These are phyloP conservation scores for Cryptocephalus moraei DNA, from an alignment of 2,888 invertebrate species.

Conservation along the genomic window DNA sequence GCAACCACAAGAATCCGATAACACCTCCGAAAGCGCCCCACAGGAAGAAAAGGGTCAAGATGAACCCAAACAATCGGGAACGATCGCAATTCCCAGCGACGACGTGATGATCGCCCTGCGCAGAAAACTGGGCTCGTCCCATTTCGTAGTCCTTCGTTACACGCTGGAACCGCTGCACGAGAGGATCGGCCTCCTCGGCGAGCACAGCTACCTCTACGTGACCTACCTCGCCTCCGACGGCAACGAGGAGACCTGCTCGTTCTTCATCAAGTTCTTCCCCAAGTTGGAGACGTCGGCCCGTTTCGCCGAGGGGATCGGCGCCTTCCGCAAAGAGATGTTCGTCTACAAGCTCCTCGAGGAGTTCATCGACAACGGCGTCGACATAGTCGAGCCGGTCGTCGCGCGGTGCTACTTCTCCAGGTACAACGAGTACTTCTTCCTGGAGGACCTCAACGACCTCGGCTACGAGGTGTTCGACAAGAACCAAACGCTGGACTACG, in stretches of 20 bases:
- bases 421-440: slow-evolving; percentile 27
- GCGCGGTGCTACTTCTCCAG: slow-evolving; percentile 30
- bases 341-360: slow-evolving; percentile 20
- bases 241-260: slow-evolving; percentile 12
- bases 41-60: no score
- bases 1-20: no score
- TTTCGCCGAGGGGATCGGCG: slow-evolving; percentile 23
- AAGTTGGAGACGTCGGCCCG: slow-evolving; percentile 15
- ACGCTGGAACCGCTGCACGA: slow-evolving; percentile 12
- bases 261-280: slow-evolving; percentile 29
- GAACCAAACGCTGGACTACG: slow-evolving; percentile 21
- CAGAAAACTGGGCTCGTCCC: slow-evolving; percentile 1
- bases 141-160: slow-evolving; percentile 15
- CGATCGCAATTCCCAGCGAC: background rate
- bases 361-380: slow-evolving; percentile 13
- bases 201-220: slow-evolving; percentile 21
- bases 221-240: slow-evolving; percentile 12
- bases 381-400: slow-evolving; percentile 23
- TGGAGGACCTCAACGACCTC: slow-evolving; percentile 33
- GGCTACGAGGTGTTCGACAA: slow-evolving; percentile 26
- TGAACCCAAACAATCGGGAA: background rate
- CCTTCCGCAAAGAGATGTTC: slow-evolving; percentile 25
- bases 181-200: slow-evolving; percentile 24
- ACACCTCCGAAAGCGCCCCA: no score
- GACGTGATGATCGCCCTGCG: background rate